phyloP scores from a whole-genome alignment of 2,113 vertebrate species.

The Bostrychus sinensis region DNA sequence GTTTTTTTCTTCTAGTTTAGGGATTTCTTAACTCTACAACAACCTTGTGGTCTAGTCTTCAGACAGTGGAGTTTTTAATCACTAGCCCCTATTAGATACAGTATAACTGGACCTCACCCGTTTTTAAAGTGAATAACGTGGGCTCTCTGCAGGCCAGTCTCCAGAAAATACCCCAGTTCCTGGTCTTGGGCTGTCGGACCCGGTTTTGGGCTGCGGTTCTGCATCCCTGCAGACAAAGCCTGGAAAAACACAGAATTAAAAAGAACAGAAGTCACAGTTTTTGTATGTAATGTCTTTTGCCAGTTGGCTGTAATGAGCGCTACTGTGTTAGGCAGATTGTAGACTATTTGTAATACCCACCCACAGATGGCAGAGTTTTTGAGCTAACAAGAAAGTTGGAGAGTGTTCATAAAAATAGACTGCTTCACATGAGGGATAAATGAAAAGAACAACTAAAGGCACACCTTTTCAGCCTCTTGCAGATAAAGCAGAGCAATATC shows the following conservation, averaged over 20 bases:
- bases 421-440: neutral
- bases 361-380: constrained; percentile 6
- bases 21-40: neutral
- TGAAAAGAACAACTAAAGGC: constrained; percentile 20
- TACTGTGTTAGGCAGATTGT: constrained; percentile 29
- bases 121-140: constrained; percentile 99
- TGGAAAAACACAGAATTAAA: constrained; percentile 40
- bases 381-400: constrained; percentile 8
- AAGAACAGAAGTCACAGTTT: neutral
- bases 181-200: constrained; percentile 91
- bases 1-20: neutral
- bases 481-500: constrained; percentile 97
- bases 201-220: constrained; percentile 97
- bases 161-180: constrained; percentile 97
- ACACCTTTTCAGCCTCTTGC: constrained; percentile 96
- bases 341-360: constrained; percentile 39
- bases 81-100: neutral
- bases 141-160: constrained; percentile 96
- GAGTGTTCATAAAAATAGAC: neutral
- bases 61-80: neutral
- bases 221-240: constrained; percentile 90
- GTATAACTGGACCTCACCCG: constrained; percentile 84
- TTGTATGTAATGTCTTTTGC: constrained; percentile 13
- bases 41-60: constrained; percentile 34
- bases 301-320: constrained; percentile 28